Conservation (phyloP, 2,113 vertebrate genomes). For the Tautogolabrus adspersus region DNA sequence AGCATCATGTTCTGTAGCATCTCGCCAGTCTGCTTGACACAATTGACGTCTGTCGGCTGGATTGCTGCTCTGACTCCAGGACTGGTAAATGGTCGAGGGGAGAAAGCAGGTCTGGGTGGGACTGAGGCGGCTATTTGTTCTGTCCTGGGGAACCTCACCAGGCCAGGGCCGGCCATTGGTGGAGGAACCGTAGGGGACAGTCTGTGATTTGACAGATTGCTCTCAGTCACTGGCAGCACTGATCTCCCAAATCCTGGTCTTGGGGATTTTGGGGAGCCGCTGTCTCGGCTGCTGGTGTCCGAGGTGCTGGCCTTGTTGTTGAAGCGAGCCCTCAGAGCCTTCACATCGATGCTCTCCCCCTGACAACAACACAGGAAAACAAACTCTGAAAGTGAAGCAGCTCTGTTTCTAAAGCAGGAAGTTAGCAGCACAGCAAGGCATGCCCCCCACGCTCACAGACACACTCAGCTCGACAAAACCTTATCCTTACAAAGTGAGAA, state of each 20-base stretch:
- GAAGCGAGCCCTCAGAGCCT: slow-evolving; percentile 81
- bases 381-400: slow-evolving; percentile 30
- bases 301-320: slow-evolving; percentile 52
- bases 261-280: slow-evolving; percentile 57
- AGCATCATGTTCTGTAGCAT: slow-evolving; percentile 76
- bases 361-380: slow-evolving; percentile 59
- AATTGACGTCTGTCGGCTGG: slow-evolving; percentile 27
- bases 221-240: slow-evolving; percentile 22
- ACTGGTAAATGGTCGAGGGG: slow-evolving; percentile 50
- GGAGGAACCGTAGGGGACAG: slow-evolving; percentile 25
- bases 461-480: slow-evolving; percentile 16
- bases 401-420: slow-evolving; percentile 64
- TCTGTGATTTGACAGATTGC: slow-evolving; percentile 44
- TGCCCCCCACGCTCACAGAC: slow-evolving; percentile 27
- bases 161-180: slow-evolving; percentile 20
- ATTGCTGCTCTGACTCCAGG: slow-evolving; percentile 13
- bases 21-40: slow-evolving; percentile 71
- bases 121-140: slow-evolving; percentile 17
- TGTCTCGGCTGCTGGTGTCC: slow-evolving; percentile 65
- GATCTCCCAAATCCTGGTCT: slow-evolving; percentile 50
- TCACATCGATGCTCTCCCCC: slow-evolving; percentile 81
- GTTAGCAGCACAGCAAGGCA: slow-evolving; percentile 64
- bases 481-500: slow-evolving; percentile 25
- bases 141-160: slow-evolving; percentile 26
- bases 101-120: slow-evolving; percentile 12